These are phyloP conservation scores for Microtus richardsoni DNA, from an alignment of 2,113 vertebrate genomes.

Conservation along the genomic window DNA sequence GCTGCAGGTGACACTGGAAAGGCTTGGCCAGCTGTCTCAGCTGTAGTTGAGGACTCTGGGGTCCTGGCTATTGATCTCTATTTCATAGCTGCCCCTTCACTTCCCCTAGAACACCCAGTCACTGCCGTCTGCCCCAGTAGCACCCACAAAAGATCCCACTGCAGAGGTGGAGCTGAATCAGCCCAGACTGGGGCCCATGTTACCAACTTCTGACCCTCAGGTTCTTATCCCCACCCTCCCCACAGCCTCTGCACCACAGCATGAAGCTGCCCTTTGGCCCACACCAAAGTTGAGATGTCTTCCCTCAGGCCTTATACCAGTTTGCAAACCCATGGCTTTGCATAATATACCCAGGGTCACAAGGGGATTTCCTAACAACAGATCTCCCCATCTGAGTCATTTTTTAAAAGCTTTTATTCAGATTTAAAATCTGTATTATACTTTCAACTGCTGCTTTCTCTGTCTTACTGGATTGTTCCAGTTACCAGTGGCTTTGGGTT, in stretches of 20 bases:
- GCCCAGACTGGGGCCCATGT: not conserved
- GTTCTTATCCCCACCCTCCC: not conserved
- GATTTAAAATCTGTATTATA: not conserved
- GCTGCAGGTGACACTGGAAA: not conserved
- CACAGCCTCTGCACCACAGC: not conserved
- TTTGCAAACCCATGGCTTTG: not conserved
- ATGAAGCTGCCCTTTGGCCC: not conserved
- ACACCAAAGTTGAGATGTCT: not conserved
- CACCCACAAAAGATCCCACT: not conserved
- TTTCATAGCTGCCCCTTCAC: not conserved
- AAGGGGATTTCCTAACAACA: not conserved
- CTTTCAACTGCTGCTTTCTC: constrained; percentile 57
- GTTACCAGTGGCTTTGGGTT: constrained; percentile 53
- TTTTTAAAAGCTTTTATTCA: not conserved
- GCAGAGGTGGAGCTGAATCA: not conserved
- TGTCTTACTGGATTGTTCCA: constrained; percentile 69
- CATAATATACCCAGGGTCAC: not conserved
- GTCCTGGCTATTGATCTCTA: not conserved
- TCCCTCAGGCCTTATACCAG: not conserved
- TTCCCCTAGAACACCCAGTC: not conserved
- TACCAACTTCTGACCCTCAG: not conserved
- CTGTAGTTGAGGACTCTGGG: not conserved
- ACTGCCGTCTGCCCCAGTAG: not conserved
- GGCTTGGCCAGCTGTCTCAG: not conserved
- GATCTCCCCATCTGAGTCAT: not conserved